Evolutionary conservation across 2,888 invertebrate genomes (phyloP), one percentile per base, ranked within the genome.

Genomic region (Drosophila mercatorum): DNA sequence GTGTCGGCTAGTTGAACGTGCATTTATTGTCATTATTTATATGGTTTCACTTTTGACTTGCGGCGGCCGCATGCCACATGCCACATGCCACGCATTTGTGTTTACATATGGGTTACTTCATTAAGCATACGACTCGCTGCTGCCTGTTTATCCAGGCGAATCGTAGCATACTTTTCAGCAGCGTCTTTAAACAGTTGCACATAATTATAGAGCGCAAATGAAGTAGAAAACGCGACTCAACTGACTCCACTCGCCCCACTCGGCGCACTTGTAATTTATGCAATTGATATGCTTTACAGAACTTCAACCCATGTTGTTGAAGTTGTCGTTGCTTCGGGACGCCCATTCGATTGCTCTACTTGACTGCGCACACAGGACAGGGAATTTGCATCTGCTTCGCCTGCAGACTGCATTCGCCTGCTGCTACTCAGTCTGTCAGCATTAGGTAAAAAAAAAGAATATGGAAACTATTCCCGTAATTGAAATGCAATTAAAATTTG

Each of bases 401-500:
- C 61, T 49, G 31, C 63, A 71, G 46, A 41, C 68, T 55, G 47
- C 36, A 52, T 6, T 6, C 52, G 41, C 26, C 60, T 26, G 7
- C 34, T n/a, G 28, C 11, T 8, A 17, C 40, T 38, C 60, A 60
- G 44, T 58, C 53, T 70, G 53, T 56, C 46, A 60, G 41, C 60
- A 47, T n/a, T 51, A 43, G 47, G 41, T 31, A 55, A 86, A 86
- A 38, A 11, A 12, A 52, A 87, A 85, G 57, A 61, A 38, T 43
- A 47, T 52, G 68, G 55, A 72, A 90, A 88, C 83, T 89, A 88
- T 88, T 90, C 81, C 76, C 79, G 77, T 91, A 90, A 91, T 91
- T 89, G 90, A 91, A 91, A 90, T 91, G 91, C 88, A 91, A 91
- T 91, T 91, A 91, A 89, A 91, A 91, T 82, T 79, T 78, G 74